phyloP scores from a whole-genome alignment of 1,140 invertebrate species.

The Drosophila eugracilis region DNA sequence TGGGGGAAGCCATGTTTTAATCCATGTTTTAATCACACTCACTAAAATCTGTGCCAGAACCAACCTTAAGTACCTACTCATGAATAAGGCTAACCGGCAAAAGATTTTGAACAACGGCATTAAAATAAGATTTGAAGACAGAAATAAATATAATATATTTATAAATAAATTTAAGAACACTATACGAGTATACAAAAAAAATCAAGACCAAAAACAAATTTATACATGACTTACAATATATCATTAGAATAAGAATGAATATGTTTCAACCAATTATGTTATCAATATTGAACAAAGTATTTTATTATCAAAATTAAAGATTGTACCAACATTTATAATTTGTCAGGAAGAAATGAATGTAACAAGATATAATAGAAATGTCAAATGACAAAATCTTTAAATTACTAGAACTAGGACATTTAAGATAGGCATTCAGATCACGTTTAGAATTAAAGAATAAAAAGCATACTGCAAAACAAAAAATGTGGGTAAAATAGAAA shows the following conservation, averaged over 20 bases:
- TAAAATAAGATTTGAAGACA: background rate
- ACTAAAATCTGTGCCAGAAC: too few species aligned
- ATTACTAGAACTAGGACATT: too few species aligned
- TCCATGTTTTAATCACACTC: too few species aligned
- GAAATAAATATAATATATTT: background rate
- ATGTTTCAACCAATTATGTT: background rate
- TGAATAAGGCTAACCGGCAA: background rate
- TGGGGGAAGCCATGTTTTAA: too few species aligned
- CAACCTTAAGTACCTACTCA: too few species aligned
- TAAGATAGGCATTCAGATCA: too few species aligned
- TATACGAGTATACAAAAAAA: background rate
- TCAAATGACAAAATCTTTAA: too few species aligned
- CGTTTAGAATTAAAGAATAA: too few species aligned
- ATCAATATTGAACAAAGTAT: slow-evolving; percentile 5
- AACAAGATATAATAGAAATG: too few species aligned
- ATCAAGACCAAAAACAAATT: background rate
- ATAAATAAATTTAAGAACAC: slow-evolving; percentile 3
- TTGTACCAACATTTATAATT: slow-evolving; percentile 1
- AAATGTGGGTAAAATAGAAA: slow-evolving; percentile 9
- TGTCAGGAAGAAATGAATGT: too few species aligned
- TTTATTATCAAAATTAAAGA: background rate
- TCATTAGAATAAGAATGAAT: too few species aligned
- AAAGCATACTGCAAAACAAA: background rate
- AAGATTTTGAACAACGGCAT: background rate
- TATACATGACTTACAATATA: too few species aligned